Conservation (phyloP, 1,140 invertebrate genomes). For the Branchinecta lynchi region DNA sequence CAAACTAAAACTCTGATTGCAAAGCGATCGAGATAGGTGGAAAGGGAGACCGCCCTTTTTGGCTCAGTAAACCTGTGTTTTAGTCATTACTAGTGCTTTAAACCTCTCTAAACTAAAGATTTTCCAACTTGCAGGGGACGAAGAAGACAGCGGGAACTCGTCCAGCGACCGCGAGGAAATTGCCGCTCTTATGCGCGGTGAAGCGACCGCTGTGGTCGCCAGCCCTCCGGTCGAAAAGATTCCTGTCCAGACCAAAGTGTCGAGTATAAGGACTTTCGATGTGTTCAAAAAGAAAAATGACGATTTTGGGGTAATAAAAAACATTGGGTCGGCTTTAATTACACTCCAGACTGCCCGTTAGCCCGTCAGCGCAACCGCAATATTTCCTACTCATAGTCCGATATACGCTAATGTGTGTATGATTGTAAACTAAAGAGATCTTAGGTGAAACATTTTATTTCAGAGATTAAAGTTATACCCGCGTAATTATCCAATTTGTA, state of each 20-base stretch:
- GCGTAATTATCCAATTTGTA: no score
- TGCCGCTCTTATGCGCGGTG: background rate
- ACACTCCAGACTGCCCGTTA: background rate
- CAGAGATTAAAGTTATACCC: no score
- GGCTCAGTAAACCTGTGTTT: no score
- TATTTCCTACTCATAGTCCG: no score
- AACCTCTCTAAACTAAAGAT: background rate
- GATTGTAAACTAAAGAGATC: no score
- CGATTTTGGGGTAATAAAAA: slow-evolving; percentile 9
- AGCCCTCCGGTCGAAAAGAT: background rate
- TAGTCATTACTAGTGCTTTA: background rate
- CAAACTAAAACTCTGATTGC: no score
- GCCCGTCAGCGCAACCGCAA: background rate
- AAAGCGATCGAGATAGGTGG: no score
- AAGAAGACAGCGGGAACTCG: background rate
- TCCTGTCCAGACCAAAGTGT: background rate
- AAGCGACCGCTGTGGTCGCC: background rate
- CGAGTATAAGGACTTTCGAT: background rate
- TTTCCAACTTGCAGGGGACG: background rate
- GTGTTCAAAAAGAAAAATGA: background rate
- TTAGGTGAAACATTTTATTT: no score
- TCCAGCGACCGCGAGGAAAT: background rate
- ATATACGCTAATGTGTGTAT: no score
- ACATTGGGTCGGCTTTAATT: background rate
- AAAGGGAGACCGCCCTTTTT: no score